Evolutionary conservation across 2,113 vertebrate genomes (phyloP).

Genomic region (Heteronetta atricapilla): DNA sequence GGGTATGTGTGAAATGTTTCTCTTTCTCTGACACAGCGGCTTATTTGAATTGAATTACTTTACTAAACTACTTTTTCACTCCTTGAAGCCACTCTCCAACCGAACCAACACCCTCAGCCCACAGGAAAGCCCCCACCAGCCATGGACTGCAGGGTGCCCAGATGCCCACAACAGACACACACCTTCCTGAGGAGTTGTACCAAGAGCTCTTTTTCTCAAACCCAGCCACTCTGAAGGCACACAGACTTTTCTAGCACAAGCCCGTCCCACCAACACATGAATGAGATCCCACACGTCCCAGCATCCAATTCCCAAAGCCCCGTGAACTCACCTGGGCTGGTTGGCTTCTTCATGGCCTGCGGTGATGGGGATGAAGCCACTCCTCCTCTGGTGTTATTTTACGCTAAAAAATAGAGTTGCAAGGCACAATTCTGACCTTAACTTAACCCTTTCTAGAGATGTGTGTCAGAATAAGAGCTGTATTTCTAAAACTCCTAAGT

Average conservation of each 20-base stretch:
- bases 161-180: not conserved
- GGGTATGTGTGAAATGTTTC: not conserved
- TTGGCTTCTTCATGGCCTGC: not conserved
- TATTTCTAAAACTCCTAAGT: not conserved
- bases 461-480: not conserved
- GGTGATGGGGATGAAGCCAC: not conserved
- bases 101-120: not conserved
- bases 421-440: not conserved
- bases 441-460: not conserved
- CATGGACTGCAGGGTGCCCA: not conserved
- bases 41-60: not conserved
- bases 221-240: not conserved
- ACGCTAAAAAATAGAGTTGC: not conserved
- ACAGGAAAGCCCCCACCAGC: not conserved
- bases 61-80: not conserved
- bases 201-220: not conserved
- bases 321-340: not conserved
- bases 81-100: not conserved
- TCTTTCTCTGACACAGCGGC: not conserved
- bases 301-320: not conserved
- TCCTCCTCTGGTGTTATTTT: not conserved
- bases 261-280: not conserved
- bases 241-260: not conserved
- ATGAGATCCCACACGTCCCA: accelerated
- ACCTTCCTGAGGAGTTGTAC: not conserved